A percentile compares a stretch with the other conserved stretches of the same genome.
Conservation (phyloP, 2,113 vertebrate species). For the Lanius ludovicianus region DNA sequence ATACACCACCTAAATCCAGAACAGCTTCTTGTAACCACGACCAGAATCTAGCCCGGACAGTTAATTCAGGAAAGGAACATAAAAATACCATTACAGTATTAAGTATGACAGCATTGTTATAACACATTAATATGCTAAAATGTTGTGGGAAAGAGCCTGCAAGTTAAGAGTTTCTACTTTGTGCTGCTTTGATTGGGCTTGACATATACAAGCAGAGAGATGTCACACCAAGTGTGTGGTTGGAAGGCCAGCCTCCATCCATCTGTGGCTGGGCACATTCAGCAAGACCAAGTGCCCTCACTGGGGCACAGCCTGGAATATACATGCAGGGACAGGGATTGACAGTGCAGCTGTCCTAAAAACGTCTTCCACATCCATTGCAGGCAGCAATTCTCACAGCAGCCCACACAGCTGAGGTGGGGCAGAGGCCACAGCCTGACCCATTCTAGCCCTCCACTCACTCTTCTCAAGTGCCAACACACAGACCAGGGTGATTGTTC, state of each 20-base stretch:
- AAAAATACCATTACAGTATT: not conserved
- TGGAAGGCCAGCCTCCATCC: not conserved
- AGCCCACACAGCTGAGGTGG: not conserved
- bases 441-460: not conserved
- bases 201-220: not conserved
- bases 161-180: not conserved
- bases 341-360: not conserved
- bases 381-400: not conserved
- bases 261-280: accelerated
- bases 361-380: not conserved
- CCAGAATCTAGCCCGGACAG: not conserved
- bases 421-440: not conserved
- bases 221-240: accelerated
- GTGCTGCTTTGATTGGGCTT: not conserved
- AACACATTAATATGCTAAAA: not conserved
- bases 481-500: not conserved
- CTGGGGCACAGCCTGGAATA: not conserved
- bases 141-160: not conserved
- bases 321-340: not conserved
- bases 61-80: not conserved
- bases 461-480: not conserved
- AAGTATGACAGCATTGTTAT: not conserved
- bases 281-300: not conserved
- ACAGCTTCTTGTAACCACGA: not conserved
- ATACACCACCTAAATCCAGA: not conserved